These are phyloP conservation scores for Otus sunia DNA, from an alignment of 2,113 vertebrate species.

Conservation along the genomic window DNA sequence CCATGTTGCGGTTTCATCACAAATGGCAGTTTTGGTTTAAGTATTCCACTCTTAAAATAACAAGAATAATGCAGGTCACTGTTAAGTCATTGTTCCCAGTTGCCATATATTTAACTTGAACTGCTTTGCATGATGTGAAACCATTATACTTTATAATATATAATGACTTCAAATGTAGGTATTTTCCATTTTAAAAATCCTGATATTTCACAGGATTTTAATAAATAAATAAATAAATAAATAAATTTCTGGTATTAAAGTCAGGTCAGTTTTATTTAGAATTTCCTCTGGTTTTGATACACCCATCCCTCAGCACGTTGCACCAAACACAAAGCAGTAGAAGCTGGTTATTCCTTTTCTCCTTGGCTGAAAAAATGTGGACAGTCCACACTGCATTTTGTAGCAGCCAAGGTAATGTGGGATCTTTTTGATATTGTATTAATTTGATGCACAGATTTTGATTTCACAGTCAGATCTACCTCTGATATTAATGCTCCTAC, in stretches of 20 bases:
- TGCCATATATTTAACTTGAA: not conserved
- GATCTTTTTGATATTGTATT: not conserved
- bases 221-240: not conserved
- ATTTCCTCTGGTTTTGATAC: not conserved
- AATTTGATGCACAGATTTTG: not conserved
- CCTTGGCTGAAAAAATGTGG: not conserved
- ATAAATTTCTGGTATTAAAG: not conserved
- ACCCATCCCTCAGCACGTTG: not conserved
- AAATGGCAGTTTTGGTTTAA: constrained; percentile 35
- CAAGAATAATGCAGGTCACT: constrained; percentile 30
- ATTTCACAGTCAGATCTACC: not conserved
- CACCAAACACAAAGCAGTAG: not conserved
- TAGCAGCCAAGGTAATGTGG: not conserved
- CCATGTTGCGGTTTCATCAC: constrained; percentile 26
- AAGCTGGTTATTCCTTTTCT: not conserved
- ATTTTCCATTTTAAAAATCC: not conserved
- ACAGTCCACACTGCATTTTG: not conserved
- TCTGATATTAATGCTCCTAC: not conserved
- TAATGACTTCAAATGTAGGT: not conserved
- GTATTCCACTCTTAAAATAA: constrained; percentile 43
- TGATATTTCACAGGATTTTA: not conserved
- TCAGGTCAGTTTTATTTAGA: not conserved
- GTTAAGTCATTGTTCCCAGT: constrained; percentile 28
- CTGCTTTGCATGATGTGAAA: not conserved
- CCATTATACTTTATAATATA: not conserved